Conservation (phyloP, 2,797 vertebrate genomes). For the Masticophis lateralis region DNA sequence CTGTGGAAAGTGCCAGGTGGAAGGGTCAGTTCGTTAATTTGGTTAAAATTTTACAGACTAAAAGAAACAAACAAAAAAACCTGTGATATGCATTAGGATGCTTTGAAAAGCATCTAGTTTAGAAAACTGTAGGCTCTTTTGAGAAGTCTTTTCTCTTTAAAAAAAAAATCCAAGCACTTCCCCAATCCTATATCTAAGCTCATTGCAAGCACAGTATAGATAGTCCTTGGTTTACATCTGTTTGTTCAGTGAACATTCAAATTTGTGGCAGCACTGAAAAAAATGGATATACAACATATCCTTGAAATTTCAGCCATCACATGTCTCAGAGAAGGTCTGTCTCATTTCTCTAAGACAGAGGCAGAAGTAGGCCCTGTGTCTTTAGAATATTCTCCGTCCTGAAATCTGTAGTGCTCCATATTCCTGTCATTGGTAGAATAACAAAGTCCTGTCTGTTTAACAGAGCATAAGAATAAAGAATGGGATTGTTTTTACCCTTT, state of each 20-base stretch:
- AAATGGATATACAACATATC: neutral
- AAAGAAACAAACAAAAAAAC: neutral
- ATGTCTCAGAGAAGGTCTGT: neutral
- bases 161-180: neutral
- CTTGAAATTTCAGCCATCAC: neutral
- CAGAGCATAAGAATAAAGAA: neutral
- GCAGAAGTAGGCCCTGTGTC: neutral
- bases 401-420: neutral
- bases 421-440: neutral
- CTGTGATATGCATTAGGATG: neutral
- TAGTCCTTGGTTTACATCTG: neutral
- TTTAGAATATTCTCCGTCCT: neutral
- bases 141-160: neutral
- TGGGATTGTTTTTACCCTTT: neutral
- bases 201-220: neutral
- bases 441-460: neutral
- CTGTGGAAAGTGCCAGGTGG: neutral
- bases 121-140: neutral
- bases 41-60: neutral
- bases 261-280: neutral
- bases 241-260: neutral
- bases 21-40: neutral
- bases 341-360: neutral
- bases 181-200: neutral
- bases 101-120: neutral